phyloP scores from a whole-genome alignment of 2,888 invertebrate genomes.

The Acanthopleura granulata region DNA sequence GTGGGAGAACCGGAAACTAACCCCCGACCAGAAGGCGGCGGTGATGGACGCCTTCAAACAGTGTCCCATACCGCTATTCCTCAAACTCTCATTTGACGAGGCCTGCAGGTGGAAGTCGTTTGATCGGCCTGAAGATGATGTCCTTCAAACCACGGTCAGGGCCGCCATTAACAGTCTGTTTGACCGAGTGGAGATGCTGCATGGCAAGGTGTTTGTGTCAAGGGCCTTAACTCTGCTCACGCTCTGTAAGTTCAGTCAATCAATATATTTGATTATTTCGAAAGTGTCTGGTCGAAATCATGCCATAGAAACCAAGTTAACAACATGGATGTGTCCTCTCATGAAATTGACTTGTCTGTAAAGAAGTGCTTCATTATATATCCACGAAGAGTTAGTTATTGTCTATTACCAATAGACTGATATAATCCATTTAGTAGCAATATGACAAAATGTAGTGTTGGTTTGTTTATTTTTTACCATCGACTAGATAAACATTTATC shows the following conservation, averaged over 20 bases:
- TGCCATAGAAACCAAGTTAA: no score
- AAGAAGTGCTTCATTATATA: no score
- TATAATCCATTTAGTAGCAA: no score
- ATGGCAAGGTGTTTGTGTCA: conserved; percentile 57
- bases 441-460: no score
- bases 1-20: conserved; percentile 42
- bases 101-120: conserved; percentile 61
- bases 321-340: no score
- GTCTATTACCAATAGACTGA: no score
- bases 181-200: conserved; percentile 48
- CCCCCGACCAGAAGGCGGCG: conserved; percentile 40
- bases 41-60: conserved; percentile 42
- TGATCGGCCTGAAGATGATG: conserved; percentile 33
- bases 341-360: no score
- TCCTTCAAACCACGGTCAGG: conserved; percentile 46
- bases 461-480: no score
- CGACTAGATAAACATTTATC: no score
- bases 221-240: conserved; percentile 59
- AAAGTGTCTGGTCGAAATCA: no score
- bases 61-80: conserved; percentile 55
- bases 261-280: no score
- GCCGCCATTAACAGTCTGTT: conserved; percentile 49
- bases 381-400: no score
- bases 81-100: conserved; percentile 61
- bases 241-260: conserved; percentile 30